Base-by-base conservation (phyloP, 53 echinoderm and acorn worm genomes). In the Paracentrotus lividus region DNA sequence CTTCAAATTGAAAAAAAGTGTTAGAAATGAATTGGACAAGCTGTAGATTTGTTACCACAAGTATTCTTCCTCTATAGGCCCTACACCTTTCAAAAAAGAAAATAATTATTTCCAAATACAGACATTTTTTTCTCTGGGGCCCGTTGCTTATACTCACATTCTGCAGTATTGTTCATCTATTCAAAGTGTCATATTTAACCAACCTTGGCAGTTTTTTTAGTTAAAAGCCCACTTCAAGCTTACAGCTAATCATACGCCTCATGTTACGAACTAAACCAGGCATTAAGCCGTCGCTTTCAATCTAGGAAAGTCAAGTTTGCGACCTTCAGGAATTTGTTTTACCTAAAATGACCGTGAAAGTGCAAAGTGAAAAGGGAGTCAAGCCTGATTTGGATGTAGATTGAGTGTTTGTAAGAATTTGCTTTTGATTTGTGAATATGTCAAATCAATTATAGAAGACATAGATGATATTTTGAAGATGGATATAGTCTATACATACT, bases 241-340 rank as follows among this genome's bases (percentile, higher is more conserved):
- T 81, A 45, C 24, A 24, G 2, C 21, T 10, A n/a, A 47, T 47
- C 9, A n/a, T 12, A 49, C 0, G 8, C 81, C 9, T 47, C 81
- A 44, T 81, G 81, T 47, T 12, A 47, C 6, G 81, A 81, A 26
- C 81, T 12, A 81, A 81, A 81, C 44, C 44, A 81, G 6, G 81
- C 81, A 81, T 81, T 49, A 81, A 81, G 8, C 24, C 12, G 47
- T 81, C 81, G 26, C n/a, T 81, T 45, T 47, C 47, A 47, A 81
- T 81, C 6, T 27, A 43, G 42, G 45, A 47, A 44, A 47, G 81
- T 81, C 81, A 81, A 81, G 24, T 4, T 47, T 47, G 1, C 26
- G 47, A 38, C 81, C 81, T 49, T 81, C 24, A 13, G 0, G 42
- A 8, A 12, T 16, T 45, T 1, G 2, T 47, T 47, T 47, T 47